A percentile compares a stretch with the other conserved stretches of the same genome.
These are phyloP conservation scores for Pterois miles DNA, from an alignment of 2,797 vertebrate genomes.

Conservation along the genomic window DNA sequence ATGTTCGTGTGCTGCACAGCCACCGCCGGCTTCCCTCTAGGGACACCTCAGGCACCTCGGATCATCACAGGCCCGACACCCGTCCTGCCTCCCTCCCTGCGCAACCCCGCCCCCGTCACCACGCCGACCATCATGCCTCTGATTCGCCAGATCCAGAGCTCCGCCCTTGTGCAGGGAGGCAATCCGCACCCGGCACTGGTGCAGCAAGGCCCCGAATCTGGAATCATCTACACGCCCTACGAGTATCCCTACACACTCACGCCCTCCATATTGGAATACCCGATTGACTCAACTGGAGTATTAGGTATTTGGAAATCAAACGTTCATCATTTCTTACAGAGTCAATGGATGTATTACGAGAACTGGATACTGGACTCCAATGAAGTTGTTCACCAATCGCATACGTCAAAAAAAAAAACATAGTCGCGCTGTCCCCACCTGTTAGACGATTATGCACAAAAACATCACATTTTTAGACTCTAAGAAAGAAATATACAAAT, in stretches of 20 bases:
- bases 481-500: neutral
- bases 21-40: slow-evolving; percentile 94
- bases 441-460: neutral
- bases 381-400: neutral
- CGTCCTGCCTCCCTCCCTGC: slow-evolving; percentile 91
- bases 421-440: neutral
- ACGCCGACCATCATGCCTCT: slow-evolving; percentile 98
- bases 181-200: slow-evolving; percentile 94
- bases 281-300: slow-evolving; percentile 97
- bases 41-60: slow-evolving; percentile 93
- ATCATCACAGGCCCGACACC: slow-evolving; percentile 95
- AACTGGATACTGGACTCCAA: slow-evolving; percentile 69
- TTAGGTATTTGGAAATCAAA: slow-evolving; percentile 89
- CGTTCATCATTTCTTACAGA: slow-evolving; percentile 39
- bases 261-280: slow-evolving; percentile 99
- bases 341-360: slow-evolving; percentile 78
- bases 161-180: slow-evolving; percentile 91
- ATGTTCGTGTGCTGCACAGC: slow-evolving; percentile 62
- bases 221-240: slow-evolving; percentile 96
- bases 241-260: slow-evolving; percentile 98
- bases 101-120: slow-evolving; percentile 89
- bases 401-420: neutral
- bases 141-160: slow-evolving; percentile 99
- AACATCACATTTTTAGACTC: neutral
- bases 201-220: slow-evolving; percentile 93